Evolutionary conservation across 2,888 invertebrate species (phyloP).

Genomic region (Chymomyza procnemis): DNA sequence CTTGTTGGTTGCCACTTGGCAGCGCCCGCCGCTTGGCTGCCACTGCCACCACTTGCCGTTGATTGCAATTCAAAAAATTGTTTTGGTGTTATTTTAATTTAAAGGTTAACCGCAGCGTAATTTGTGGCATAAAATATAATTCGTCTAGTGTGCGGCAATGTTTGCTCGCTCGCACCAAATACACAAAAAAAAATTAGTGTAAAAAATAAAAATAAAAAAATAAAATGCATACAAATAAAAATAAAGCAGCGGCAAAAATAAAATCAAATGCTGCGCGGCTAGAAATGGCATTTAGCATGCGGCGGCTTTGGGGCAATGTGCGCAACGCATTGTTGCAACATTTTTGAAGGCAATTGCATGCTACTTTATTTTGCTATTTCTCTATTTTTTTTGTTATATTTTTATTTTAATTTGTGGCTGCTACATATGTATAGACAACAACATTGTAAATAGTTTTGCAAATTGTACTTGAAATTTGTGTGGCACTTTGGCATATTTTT

Average conservation of each 20-base stretch:
- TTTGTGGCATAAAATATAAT: slow-evolving; percentile 74
- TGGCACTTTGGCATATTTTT: not conserved
- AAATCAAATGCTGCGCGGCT: not conserved
- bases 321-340: slow-evolving; percentile 8
- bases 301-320: slow-evolving; percentile 3
- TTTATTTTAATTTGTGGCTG: too few relatives aligned
- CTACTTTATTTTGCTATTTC: not conserved
- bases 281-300: slow-evolving; percentile 37
- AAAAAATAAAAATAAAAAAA: slow-evolving; percentile 25
- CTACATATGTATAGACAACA: not conserved
- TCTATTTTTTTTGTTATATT: too few relatives aligned
- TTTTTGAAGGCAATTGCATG: not conserved
- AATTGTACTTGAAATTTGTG: not conserved
- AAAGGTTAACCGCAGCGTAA: slow-evolving; percentile 75
- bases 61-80: slow-evolving; percentile 57
- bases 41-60: not conserved
- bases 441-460: not conserved
- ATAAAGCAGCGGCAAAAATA: slow-evolving; percentile 18
- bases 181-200: slow-evolving; percentile 25
- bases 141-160: slow-evolving; percentile 56
- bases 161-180: slow-evolving; percentile 11
- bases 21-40: not conserved
- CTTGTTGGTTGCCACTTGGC: not conserved
- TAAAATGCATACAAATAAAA: slow-evolving; percentile 10
- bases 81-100: slow-evolving; percentile 75